A percentile compares a stretch with the other conserved stretches of the same genome.
Evolutionary conservation across 64 coral and sea anemone species (phyloP).

Genomic region (Montipora foliosa): DNA sequence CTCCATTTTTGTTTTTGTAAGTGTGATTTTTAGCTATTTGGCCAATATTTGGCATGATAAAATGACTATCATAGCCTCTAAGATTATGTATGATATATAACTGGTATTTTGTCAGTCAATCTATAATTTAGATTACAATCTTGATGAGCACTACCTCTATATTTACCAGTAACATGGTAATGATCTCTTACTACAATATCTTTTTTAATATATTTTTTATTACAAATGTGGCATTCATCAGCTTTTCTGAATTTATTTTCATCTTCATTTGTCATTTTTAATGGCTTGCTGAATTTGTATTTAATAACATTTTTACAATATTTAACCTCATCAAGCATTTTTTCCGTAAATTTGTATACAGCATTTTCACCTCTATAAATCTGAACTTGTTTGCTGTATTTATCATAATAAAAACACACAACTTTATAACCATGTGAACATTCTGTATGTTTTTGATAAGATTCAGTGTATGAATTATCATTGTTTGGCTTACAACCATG

Average conservation of each 20-base stretch:
- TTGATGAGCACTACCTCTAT: background rate
- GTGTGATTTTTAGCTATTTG: background rate
- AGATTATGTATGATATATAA: too few relatives aligned
- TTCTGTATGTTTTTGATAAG: slow-evolving; percentile 11
- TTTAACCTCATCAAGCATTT: slow-evolving; percentile 5
- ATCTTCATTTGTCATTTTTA: background rate
- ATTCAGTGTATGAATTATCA: slow-evolving; percentile 19
- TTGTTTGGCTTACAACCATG: background rate
- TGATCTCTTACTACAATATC: background rate
- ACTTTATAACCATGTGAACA: background rate
- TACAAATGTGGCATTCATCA: slow-evolving; percentile 5
- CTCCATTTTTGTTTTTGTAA: too few relatives aligned
- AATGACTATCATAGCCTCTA: background rate
- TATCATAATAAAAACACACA: slow-evolving; percentile 9
- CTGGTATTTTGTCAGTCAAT: too few relatives aligned
- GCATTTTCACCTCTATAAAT: slow-evolving; percentile 44
- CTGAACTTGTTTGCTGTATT: background rate
- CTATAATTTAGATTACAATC: slow-evolving; percentile 1
- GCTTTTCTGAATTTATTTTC: slow-evolving; percentile 31
- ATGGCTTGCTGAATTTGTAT: background rate
- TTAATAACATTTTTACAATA: slow-evolving; percentile 4
- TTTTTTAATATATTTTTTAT: background rate
- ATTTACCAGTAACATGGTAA: background rate
- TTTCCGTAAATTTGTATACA: slow-evolving; percentile 1
- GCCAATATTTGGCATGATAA: slow-evolving; percentile 7